Evolutionary conservation across 2,113 vertebrate genomes (phyloP), one percentile per base, ranked within the genome.

Genomic region (Riparia riparia): DNA sequence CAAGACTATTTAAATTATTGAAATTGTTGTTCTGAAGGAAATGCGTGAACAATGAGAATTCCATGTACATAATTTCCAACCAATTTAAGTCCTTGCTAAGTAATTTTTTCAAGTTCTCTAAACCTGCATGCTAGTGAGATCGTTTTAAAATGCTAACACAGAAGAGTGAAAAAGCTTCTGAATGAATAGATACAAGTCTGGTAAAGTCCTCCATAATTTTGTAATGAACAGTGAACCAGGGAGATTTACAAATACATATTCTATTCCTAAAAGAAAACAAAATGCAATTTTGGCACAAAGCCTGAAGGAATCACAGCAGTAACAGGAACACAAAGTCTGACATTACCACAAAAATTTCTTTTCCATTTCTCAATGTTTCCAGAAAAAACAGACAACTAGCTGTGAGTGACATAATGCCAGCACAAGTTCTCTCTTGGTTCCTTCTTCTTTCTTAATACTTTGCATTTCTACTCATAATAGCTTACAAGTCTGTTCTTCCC

Each of bases 351-450:
- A 81, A 85, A 76, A 79, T 22, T 71, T 74, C 28, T 91, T 82
- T 80, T 87, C 84, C 70, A 72, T 85, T 88, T 95, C 84, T 96
- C 53, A 84, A 1, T 0, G 2, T 60, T 95, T 93, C 66, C 71
- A 82, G 89, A 76, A 82, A 85, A 93, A 94, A 68, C 45, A 77
- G 84, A 42, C 60, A 79, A 84, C n/a, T 39, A 86, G 77, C 72
- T 79, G 44, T 49, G 57, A 89, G 78, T 68, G 74, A 94, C 78
- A 96, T 41, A 65, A 91, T 34, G 73, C 50, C 78, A 95, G 58
- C 42, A 37, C 26, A 49, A 85, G 13, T 24, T 93, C 51, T 79
- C 58, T 85, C 57, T 56, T 41, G 14, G 70, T 73, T 73, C 45
- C 24, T 61, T 28, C 14, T 21, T 50, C 47, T 66, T 57, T 63